Percentiles rank a stretch among this genome's conserved stretches.
phyloP scores from a whole-genome alignment of 2,113 vertebrate species.

The Marmota monax region DNA sequence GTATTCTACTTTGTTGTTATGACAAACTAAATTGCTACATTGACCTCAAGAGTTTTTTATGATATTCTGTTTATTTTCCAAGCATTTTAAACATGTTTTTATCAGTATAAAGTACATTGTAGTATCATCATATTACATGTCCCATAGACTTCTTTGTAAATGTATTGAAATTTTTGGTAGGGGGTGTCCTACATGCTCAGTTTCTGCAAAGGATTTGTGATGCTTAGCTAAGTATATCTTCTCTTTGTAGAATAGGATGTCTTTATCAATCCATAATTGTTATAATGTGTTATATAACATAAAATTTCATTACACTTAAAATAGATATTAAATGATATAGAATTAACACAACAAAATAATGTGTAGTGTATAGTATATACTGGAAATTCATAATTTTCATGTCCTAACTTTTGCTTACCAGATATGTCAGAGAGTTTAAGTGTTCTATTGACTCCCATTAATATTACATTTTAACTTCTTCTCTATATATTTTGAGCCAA shows the following conservation, averaged over 20 bases:
- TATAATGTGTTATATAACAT: background rate
- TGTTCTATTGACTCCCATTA: background rate
- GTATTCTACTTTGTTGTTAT: background rate
- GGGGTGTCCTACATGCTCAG: background rate
- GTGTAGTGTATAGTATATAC: background rate
- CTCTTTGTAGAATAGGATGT: background rate
- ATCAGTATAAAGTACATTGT: background rate
- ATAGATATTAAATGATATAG: background rate
- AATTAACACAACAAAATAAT: background rate
- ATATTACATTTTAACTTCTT: background rate
- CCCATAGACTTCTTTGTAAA: background rate
- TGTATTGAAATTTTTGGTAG: background rate
- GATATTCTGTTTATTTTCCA: background rate
- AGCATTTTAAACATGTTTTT: conserved; percentile 24
- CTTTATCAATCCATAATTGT: background rate
- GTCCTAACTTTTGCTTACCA: background rate
- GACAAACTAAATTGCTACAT: background rate
- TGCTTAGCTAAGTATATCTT: background rate
- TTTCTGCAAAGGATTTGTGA: background rate
- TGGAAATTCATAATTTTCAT: background rate
- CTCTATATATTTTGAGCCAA: background rate
- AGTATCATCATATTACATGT: background rate
- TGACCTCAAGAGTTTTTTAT: background rate
- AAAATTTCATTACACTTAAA: background rate
- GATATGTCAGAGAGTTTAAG: background rate